Base-by-base conservation (phyloP, 2,797 vertebrate genomes). In the Gymnothorax reevesii region DNA sequence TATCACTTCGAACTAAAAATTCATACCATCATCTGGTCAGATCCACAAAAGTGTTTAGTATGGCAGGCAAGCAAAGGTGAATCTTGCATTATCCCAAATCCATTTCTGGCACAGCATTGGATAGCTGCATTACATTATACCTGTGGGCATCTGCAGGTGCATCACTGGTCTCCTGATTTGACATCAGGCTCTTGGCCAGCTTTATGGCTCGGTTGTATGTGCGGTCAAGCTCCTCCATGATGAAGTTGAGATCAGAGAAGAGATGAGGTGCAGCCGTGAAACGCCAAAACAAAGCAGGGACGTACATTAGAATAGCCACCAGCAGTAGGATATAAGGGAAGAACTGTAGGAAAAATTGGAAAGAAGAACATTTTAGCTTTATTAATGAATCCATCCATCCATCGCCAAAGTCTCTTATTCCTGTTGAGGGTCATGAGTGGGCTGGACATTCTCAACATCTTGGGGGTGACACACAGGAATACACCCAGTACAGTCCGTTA, bases 161-260 rank as follows among this genome's bases (percentile, higher is more conserved):
- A 27, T 93, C 92, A 82, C 92, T 93, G 86, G 71, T 42, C 17
- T 94, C 94, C 27, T 93, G 82, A 12, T 88, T 89, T 0, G 94
- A 90, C 0, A 88, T 93, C 33, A 96, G 77, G 42, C 96, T 97
- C 88, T 97, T 98, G 64, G 97, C 96, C 3, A 97, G 94, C 92
- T 93, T 97, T 90, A 99, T 98, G 82, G 97, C 94, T 0, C 96
- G 95, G 88, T 99, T 99, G 89, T 99, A 99, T 89, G 97, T 97
- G 91, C 97, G 98, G 92, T 99, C 98, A 59, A 99, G 96, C 86
- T 99, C 98, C 90, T 99, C 98, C 97, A 99, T 97, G 88, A 99
- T 99, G 88, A 99, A 99, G 91, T 95, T 97, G 91, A 99, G 94
- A 91, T 99, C 98, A 7, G 98, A 98, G 89, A 96, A 98, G 83